Base-by-base conservation (phyloP, 1,140 invertebrate species). In the Psix sp. region DNA sequence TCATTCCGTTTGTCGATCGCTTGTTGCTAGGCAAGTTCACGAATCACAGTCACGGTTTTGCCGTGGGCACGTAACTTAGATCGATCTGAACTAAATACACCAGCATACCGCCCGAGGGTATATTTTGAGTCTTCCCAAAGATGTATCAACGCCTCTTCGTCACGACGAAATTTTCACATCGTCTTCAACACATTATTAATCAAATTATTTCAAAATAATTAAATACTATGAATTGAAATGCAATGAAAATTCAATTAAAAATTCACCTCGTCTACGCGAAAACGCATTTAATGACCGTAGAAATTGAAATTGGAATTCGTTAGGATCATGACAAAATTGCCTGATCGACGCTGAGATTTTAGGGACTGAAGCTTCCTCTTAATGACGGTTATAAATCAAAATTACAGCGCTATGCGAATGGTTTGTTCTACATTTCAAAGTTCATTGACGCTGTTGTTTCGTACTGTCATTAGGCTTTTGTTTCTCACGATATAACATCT, bases 11-110 rank as follows among this genome's bases (percentile, higher is more conserved):
- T 66, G 74, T 65, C 66, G 59, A 67, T 71, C 57, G 74, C 74
- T 75, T 78, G 74, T 78, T 76, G 77, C 73, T 78, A 75, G 77
- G 77, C 70, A 72, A 73, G 68, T 73, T 76, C 68, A 70, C 77
- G 68, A 76, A 78, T 78, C 68, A 73, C 59, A 76, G 57, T 24
- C 36, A 77, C 70, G 54, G 60, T 72, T 75, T 74, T 52, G 49
- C 63, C 59, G 54, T 54, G 60, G 71, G 67, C 77, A 73, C 70
- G 70, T 76, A 73, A 78, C 73, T 78, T 70, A 73, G 72, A 78
- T 78, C 73, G 76, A 78, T 78, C 68, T 74, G 65, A 76, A 76
- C 74, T 73, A 73, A 72, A 68, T 66, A 62, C 73, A 62, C 59
- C 40, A 42, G 73, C 60, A 66, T 75, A 51, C 49, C 74, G 62